These are phyloP conservation scores for Anniella stebbinsi DNA, from an alignment of 2,797 vertebrate species.

Conservation along the genomic window DNA sequence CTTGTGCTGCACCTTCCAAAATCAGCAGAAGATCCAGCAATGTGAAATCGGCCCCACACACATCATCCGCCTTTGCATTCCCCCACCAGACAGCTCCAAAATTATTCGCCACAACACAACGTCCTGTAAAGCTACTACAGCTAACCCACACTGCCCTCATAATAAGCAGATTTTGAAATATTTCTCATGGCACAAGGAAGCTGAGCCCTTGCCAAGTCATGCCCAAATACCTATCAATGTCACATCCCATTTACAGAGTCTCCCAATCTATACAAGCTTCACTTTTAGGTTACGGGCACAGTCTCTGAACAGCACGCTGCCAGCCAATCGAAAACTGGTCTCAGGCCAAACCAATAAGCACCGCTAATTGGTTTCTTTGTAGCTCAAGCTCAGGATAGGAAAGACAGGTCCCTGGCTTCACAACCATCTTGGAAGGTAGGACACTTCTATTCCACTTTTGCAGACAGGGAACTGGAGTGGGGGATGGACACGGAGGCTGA, in stretches of 20 bases:
- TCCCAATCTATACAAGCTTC: slow-evolving; percentile 18
- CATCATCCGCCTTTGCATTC: accelerated
- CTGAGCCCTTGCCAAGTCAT: slow-evolving; percentile 12
- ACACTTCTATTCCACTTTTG: not conserved
- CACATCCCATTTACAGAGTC: slow-evolving; percentile 37
- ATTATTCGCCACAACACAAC: not conserved
- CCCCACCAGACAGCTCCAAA: not conserved
- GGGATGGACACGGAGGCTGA: too few relatives aligned
- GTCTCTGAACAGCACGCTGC: not conserved
- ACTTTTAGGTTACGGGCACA: not conserved
- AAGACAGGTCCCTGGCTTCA: not conserved
- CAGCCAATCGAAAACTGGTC: slow-evolving; percentile 1
- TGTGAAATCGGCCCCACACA: not conserved
- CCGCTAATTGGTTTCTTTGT: not conserved
- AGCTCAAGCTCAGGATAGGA: not conserved
- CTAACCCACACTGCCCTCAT: not conserved
- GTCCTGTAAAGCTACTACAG: too few relatives aligned
- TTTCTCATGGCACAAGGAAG: slow-evolving; percentile 9
- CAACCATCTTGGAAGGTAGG: not conserved
- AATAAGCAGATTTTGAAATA: slow-evolving; percentile 11
- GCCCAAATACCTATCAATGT: slow-evolving; percentile 32
- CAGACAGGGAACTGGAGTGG: not conserved
- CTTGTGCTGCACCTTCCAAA: not conserved
- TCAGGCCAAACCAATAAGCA: not conserved
- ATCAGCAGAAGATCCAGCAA: not conserved